phyloP scores from a whole-genome alignment of 2,888 invertebrate genomes.

The Hirtodrosophila trivittata region DNA sequence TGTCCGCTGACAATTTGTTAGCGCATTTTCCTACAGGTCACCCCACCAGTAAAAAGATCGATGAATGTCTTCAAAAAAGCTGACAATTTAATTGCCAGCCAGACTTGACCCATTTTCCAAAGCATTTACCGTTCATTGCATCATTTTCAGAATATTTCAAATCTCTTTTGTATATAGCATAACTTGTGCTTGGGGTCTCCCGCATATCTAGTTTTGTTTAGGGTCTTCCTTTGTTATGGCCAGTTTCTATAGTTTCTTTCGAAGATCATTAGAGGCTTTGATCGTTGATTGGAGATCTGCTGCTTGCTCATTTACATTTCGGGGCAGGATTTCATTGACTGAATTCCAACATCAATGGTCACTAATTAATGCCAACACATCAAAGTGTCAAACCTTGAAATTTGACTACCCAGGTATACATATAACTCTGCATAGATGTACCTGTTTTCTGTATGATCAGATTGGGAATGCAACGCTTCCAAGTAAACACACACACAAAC shows the following conservation, averaged over 20 bases:
- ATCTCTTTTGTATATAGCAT: background rate
- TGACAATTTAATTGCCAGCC: slow-evolving; percentile 67
- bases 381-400: slow-evolving; percentile 56
- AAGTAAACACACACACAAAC: slow-evolving; percentile 26
- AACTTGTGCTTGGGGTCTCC: slow-evolving; percentile 32
- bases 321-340: slow-evolving; percentile 57
- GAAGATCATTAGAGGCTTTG: slow-evolving; percentile 40
- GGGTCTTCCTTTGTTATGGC: slow-evolving; percentile 35
- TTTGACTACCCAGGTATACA: slow-evolving; percentile 20
- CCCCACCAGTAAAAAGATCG: slow-evolving; percentile 42
- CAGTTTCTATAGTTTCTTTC: slow-evolving; percentile 11
- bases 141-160: slow-evolving; percentile 48
- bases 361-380: slow-evolving; percentile 63
- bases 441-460: background rate
- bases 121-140: slow-evolving; percentile 67
- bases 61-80: slow-evolving; percentile 57
- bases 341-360: slow-evolving; percentile 49
- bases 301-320: slow-evolving; percentile 54
- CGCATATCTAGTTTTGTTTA: slow-evolving; percentile 33
- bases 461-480: slow-evolving; percentile 20
- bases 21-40: slow-evolving; percentile 38
- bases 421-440: background rate
- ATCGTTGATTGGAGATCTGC: slow-evolving; percentile 51
- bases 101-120: slow-evolving; percentile 60
- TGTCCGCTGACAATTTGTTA: slow-evolving; percentile 56